Evolutionary conservation across 2,888 invertebrate genomes (phyloP).

Genomic region (Cephus pygmeus): DNA sequence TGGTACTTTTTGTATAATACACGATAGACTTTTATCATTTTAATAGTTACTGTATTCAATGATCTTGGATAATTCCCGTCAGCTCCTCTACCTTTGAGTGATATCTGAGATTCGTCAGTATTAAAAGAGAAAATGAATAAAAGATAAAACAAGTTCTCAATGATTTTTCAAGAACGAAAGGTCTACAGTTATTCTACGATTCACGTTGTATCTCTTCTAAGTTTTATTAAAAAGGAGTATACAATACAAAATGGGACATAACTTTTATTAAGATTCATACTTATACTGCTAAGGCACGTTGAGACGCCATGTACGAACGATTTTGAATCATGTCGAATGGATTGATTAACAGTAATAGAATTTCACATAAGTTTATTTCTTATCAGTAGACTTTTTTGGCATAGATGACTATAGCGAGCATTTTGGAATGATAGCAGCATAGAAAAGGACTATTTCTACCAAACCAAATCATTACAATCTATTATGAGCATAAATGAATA

Average conservation of each 20-base stretch:
- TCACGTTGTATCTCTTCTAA: conserved; percentile 1
- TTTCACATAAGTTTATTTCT: neutral
- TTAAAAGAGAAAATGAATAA: neutral
- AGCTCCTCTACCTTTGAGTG: neutral
- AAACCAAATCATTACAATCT: conserved; percentile 23
- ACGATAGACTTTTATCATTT: neutral
- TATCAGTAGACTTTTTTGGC: conserved; percentile 11
- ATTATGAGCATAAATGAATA: conserved; percentile 17
- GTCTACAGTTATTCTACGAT: neutral
- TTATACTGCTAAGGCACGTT: neutral
- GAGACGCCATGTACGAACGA: neutral
- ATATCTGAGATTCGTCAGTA: neutral
- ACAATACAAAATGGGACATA: neutral
- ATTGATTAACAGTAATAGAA: neutral
- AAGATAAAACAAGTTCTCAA: neutral
- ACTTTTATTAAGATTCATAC: neutral
- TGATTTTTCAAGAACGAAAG: neutral
- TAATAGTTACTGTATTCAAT: neutral
- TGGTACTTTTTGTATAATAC: neutral
- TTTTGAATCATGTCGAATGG: neutral
- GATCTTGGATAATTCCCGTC: neutral
- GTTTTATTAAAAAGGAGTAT: conserved; percentile 25
- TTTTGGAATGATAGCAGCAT: conserved; percentile 14
- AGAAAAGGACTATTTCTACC: conserved; percentile 16
- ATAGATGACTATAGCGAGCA: conserved; percentile 20